Base-by-base conservation (phyloP, 2,113 vertebrate species). In the Eonycteris spelaea region DNA sequence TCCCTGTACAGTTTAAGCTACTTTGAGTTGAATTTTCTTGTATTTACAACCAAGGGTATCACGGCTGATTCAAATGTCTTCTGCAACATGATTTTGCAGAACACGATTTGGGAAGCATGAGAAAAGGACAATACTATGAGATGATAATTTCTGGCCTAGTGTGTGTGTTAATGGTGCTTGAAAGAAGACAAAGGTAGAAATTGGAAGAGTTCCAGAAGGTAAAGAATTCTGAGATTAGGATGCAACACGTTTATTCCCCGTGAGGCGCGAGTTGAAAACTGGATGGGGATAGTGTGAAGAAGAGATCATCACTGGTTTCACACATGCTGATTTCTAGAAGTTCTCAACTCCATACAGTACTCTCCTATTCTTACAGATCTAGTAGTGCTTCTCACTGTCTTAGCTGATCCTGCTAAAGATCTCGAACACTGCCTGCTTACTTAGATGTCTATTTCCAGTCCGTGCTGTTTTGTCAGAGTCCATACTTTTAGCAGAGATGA, bases 21-120 rank as follows among this genome's bases (percentile, higher is more conserved):
- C 35, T 61, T 90, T 68, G 22, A n/a, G 18, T 73, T 78, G 67
- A 77, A 70, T 73, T 96, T 89, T 95, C 61, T 97, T 94, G 90
- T 61, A 82, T 68, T 94, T 80, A 45, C 14, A 73, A 51, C 40
- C 83, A 6, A 86, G 88, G 94, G 26, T 35, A 85, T 19, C 15
- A 13, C n/a, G 87, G 74, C 55, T 35, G 24, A 65, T 84, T 95
- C 38, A 86, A 87, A 74, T 16, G 55, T 68, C 70, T 61, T 71
- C 48, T 13, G 7, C n/a, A 63, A 59, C 43, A 21, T 61, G 53
- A 93, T 78, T 67, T 4, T 67, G 57, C 38, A 61, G 74, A 71
- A 71, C 21, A 82, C 15, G 48, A 7, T 84, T 48, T 68, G 35
- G 38, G 35, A 84, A 90, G 40, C n/a, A 24, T 19, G 11, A 48